Percentiles rank a stretch among this genome's conserved stretches.
phyloP scores from a whole-genome alignment of 2,888 invertebrate species.

The Melitaea athalia region DNA sequence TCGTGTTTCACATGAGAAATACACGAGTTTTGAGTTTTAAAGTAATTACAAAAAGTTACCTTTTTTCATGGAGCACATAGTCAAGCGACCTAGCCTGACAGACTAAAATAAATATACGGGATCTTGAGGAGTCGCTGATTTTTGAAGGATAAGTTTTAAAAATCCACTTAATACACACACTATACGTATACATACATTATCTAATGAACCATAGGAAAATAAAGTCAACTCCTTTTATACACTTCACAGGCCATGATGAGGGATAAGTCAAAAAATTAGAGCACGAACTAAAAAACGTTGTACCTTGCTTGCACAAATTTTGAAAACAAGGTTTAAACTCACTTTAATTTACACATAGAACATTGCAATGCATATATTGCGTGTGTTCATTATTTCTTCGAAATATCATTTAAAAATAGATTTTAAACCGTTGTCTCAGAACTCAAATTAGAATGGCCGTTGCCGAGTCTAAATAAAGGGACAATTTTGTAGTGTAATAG shows the following conservation, averaged over 20 bases:
- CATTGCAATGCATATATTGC: not conserved
- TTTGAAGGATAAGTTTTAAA: no score
- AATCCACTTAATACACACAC: no score
- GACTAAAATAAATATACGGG: no score
- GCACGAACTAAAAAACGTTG: not conserved
- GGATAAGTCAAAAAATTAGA: no score
- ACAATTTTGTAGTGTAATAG: slow-evolving; percentile 48
- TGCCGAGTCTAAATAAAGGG: slow-evolving; percentile 37
- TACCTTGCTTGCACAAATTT: not conserved
- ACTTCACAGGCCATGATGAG: no score
- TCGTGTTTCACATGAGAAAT: not conserved
- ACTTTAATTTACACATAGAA: slow-evolving; percentile 1
- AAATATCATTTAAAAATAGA: slow-evolving; percentile 2
- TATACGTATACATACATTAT: no score
- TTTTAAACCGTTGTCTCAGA: not conserved
- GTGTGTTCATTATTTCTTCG: not conserved
- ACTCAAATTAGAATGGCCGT: slow-evolving; percentile 1
- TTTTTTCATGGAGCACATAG: not conserved
- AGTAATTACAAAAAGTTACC: not conserved
- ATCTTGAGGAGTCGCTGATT: no score
- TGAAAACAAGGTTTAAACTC: no score
- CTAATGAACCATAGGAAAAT: no score
- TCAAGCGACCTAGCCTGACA: no score
- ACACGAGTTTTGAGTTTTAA: not conserved
- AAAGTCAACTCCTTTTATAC: no score